Percentiles rank a stretch among this genome's conserved stretches.
Evolutionary conservation across 2,888 invertebrate genomes (phyloP).

Genomic region (Notodonta dromedarius): DNA sequence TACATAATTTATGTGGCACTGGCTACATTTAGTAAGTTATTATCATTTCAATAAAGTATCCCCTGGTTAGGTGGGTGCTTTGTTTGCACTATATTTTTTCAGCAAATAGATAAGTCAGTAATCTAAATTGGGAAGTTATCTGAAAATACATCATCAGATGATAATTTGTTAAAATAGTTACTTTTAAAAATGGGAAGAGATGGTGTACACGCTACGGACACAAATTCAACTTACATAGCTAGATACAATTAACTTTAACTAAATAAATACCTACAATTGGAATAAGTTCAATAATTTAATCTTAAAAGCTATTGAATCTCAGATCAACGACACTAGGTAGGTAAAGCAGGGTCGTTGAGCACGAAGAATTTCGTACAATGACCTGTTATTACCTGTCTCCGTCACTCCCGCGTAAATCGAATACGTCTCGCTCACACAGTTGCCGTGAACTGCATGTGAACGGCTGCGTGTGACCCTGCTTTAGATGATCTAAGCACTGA

Average conservation of each 20-base stretch:
- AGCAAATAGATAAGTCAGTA: background rate
- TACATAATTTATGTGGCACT: constrained; percentile 77
- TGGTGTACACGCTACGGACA: constrained; percentile 33
- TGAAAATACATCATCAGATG: constrained; percentile 1
- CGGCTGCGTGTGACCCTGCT: too few relatives aligned
- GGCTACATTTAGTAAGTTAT: constrained; percentile 61
- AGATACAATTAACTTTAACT: constrained; percentile 31
- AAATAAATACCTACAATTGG: constrained; percentile 34
- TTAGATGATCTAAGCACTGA: constrained; percentile 11
- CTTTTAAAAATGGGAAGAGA: constrained; percentile 33
- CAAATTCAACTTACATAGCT: constrained; percentile 22
- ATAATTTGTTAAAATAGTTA: constrained; percentile 7
- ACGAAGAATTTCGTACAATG: too few relatives aligned
- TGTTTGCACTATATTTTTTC: background rate
- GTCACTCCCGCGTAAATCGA: too few relatives aligned
- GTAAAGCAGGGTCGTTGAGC: too few relatives aligned
- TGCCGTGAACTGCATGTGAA: too few relatives aligned
- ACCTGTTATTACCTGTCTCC: too few relatives aligned
- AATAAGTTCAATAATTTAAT: constrained; percentile 28
- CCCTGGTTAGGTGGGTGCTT: constrained; percentile 18
- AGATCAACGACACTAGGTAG: background rate
- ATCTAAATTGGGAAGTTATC: background rate
- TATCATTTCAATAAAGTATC: constrained; percentile 20
- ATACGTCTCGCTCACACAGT: too few relatives aligned
- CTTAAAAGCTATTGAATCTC: constrained; percentile 17